A percentile compares a stretch with the other conserved stretches of the same genome.
Evolutionary conservation across 2,797 vertebrate genomes (phyloP).

Genomic region (Clarias platycephalus): DNA sequence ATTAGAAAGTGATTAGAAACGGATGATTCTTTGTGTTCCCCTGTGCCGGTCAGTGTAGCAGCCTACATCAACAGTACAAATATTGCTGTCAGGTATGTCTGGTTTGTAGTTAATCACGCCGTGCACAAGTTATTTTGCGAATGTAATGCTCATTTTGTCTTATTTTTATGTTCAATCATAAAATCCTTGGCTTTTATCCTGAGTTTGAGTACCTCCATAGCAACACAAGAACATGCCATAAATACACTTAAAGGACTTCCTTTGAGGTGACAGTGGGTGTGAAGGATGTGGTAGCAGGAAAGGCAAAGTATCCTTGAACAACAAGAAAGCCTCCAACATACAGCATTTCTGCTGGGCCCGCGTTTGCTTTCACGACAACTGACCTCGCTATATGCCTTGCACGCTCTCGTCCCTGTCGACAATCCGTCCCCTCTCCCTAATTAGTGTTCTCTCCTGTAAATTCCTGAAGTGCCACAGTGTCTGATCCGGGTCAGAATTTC

Average conservation of each 20-base stretch:
- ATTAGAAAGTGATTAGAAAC: background rate
- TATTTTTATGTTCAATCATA: background rate
- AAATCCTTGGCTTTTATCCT: background rate
- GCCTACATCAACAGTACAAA: background rate
- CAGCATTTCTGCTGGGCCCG: background rate
- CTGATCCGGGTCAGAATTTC: background rate
- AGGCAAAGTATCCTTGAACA: background rate
- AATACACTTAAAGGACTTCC: background rate
- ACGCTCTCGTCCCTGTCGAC: background rate
- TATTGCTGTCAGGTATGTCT: background rate
- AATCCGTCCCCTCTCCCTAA: background rate
- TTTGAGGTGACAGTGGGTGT: background rate
- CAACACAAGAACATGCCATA: background rate
- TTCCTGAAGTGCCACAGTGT: background rate
- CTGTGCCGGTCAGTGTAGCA: background rate
- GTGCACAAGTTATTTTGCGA: background rate
- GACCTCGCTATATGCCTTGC: background rate
- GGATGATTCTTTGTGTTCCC: background rate
- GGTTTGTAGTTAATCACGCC: background rate
- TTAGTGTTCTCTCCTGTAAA: background rate
- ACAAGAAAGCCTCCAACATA: background rate
- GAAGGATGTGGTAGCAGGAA: background rate
- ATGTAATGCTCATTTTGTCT: background rate
- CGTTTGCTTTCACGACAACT: background rate
- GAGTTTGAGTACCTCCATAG: background rate